Evolutionary conservation across 2,113 vertebrate genomes (phyloP).

Genomic region (Aphelocoma coerulescens): DNA sequence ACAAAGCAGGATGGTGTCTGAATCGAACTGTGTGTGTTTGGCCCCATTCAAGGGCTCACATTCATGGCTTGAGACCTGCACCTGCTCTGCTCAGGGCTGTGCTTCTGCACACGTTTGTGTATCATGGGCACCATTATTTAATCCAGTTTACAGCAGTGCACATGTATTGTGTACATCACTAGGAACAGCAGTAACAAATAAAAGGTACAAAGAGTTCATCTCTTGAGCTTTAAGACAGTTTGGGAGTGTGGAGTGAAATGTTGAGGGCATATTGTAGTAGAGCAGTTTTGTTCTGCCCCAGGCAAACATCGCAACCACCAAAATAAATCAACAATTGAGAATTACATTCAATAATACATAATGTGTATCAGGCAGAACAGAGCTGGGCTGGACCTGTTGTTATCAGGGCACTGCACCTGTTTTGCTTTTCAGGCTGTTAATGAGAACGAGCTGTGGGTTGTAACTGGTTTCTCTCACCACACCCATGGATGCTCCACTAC

Average conservation of each 20-base stretch:
- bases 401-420: constrained; percentile 8
- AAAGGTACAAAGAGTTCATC: neutral
- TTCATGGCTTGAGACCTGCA: neutral
- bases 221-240: neutral
- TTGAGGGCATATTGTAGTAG: neutral
- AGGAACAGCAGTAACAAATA: neutral
- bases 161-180: accelerated
- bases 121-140: accelerated
- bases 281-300: neutral
- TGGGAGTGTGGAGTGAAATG: neutral
- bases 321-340: neutral
- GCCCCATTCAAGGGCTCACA: accelerated
- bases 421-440: neutral
- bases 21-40: neutral
- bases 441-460: neutral
- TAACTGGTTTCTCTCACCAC: neutral
- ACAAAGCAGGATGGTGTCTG: neutral
- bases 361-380: neutral
- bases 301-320: neutral
- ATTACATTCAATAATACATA: neutral
- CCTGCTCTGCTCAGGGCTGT: neutral
- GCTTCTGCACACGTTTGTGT: accelerated
- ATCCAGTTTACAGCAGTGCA: neutral
- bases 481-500: neutral
- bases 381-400: neutral